Percentiles rank a stretch among this genome's conserved stretches.
Conservation (phyloP, 1,140 invertebrate genomes). For the Drosophila nikananu region DNA sequence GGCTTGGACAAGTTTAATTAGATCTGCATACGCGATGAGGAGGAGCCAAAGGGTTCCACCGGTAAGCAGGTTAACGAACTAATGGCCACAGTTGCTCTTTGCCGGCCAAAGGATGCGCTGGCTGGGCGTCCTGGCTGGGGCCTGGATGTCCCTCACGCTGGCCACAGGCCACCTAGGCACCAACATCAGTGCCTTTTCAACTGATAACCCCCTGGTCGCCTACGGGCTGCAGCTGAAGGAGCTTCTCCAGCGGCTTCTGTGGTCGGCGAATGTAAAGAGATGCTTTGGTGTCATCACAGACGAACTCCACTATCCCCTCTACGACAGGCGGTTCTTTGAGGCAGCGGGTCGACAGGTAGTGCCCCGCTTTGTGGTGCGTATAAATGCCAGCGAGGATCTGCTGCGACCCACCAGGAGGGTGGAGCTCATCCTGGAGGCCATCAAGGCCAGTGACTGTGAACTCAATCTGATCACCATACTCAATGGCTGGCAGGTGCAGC, state of each 20-base stretch:
- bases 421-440: conserved; percentile 86
- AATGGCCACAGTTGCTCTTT: conserved; percentile 20
- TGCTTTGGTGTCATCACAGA: conserved; percentile 78
- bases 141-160: conserved; percentile 4
- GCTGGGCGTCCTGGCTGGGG: conserved; percentile 13
- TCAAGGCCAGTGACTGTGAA: conserved; percentile 89
- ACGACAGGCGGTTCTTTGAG: conserved; percentile 58
- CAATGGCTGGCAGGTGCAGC: conserved; percentile 89
- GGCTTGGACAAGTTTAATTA: conserved; percentile 73
- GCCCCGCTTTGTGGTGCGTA: conserved; percentile 47
- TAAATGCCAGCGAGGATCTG: conserved; percentile 88
- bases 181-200: too few relatives aligned
- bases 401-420: conserved; percentile 87
- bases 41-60: conserved; percentile 4
- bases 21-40: conserved; percentile 73
- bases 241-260: conserved; percentile 56
- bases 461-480: conserved; percentile 90
- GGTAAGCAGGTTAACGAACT: conserved; percentile 53
- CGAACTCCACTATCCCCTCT: conserved; percentile 59
- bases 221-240: conserved; percentile 46
- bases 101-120: conserved; percentile 48
- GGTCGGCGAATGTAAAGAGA: conserved; percentile 53
- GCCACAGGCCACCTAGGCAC: not conserved
- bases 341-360: conserved; percentile 22
- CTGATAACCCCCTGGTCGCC: not conserved